Percentiles rank a stretch among this genome's conserved stretches.
Conservation (phyloP, 1,140 invertebrate species). For the Papilio polytes region DNA sequence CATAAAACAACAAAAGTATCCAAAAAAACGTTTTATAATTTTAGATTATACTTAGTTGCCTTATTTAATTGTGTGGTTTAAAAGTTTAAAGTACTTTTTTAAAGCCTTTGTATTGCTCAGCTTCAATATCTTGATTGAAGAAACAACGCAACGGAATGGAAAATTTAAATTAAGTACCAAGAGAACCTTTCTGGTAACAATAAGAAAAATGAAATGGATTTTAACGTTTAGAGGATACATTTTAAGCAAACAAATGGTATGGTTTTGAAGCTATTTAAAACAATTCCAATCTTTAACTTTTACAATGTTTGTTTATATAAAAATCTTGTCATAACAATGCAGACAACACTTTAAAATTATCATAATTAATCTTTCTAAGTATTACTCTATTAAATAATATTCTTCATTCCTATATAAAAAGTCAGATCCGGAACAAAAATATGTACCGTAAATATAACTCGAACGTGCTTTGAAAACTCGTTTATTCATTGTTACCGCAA, state of each 20-base stretch:
- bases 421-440: neutral
- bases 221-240: neutral
- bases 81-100: neutral
- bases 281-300: too few relatives aligned
- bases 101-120: neutral
- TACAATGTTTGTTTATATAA: too few relatives aligned
- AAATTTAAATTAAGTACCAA: slow-evolving; percentile 2
- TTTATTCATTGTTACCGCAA: neutral
- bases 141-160: slow-evolving; percentile 24
- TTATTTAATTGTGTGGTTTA: neutral
- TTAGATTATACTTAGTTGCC: neutral
- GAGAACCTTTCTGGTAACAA: slow-evolving; percentile 8
- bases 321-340: too few relatives aligned
- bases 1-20: neutral
- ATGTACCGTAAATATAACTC: neutral
- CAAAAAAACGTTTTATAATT: neutral
- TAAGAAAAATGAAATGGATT: slow-evolving; percentile 15
- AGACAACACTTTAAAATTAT: too few relatives aligned
- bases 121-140: slow-evolving; percentile 8
- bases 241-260: neutral
- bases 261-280: neutral
- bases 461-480: neutral
- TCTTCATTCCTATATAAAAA: too few relatives aligned
- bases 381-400: too few relatives aligned
- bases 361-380: too few relatives aligned